Evolutionary conservation across 23 tunicate genomes (phyloP).

Genomic region (Trididemnum nubilum): DNA sequence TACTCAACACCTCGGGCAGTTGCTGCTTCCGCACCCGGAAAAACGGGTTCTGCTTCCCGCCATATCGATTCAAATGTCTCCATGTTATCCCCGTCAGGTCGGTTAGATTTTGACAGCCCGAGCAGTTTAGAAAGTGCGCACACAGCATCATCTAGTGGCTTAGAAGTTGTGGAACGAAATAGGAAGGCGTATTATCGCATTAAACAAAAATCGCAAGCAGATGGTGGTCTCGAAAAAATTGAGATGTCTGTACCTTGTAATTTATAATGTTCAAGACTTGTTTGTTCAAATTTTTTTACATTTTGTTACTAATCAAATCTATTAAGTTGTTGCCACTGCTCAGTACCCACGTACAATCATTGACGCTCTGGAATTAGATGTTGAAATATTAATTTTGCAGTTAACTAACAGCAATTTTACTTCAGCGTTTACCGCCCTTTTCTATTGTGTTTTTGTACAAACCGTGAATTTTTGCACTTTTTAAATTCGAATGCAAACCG

Average conservation of each 20-base stretch:
- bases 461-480: too few species aligned
- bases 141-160: slow-evolving; percentile 23
- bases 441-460: too few species aligned
- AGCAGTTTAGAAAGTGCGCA: slow-evolving; percentile 15
- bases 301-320: too few species aligned
- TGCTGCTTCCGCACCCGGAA: not conserved
- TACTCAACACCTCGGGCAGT: not conserved
- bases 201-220: not conserved
- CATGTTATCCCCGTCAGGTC: not conserved
- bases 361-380: too few species aligned
- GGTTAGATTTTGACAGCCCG: not conserved
- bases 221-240: slow-evolving; percentile 3
- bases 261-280: too few species aligned
- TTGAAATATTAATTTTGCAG: too few species aligned
- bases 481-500: too few species aligned
- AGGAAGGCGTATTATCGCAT: not conserved
- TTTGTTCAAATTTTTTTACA: too few species aligned
- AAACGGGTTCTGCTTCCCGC: slow-evolving; percentile 6
- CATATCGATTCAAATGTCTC: not conserved
- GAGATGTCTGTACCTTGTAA: not conserved
- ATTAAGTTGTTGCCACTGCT: too few species aligned
- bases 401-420: too few species aligned
- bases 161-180: slow-evolving; percentile 14
- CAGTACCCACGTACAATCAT: too few species aligned
- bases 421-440: too few species aligned